Evolutionary conservation across 2,888 invertebrate genomes (phyloP).

Genomic region (Melinaea menophilus): DNA sequence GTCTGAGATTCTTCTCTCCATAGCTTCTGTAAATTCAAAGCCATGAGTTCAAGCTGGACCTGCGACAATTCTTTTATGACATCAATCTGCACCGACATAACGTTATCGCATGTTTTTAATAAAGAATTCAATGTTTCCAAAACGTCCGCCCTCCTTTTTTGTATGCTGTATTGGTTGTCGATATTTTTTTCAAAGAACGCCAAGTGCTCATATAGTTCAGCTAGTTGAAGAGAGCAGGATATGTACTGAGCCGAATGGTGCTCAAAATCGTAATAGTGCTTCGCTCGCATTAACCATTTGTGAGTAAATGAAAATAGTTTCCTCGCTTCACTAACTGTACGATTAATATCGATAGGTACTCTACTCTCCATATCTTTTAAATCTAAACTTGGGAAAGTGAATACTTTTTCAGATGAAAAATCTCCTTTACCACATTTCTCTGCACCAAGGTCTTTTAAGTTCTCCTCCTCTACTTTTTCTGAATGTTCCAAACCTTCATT

Average conservation of each 20-base stretch:
- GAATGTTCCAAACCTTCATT: conserved; percentile 40
- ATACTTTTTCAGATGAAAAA: conserved; percentile 44
- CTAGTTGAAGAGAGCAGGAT: conserved; percentile 78
- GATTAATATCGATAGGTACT: conserved; percentile 50
- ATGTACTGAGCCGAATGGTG: conserved; percentile 79
- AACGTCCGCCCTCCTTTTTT: conserved; percentile 78
- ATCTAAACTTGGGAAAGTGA: conserved; percentile 56
- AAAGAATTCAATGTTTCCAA: conserved; percentile 77
- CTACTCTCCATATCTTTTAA: conserved; percentile 58
- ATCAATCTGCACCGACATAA: conserved; percentile 75
- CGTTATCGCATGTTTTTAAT: conserved; percentile 67
- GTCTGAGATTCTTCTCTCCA: conserved; percentile 72
- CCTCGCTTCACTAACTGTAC: conserved; percentile 68
- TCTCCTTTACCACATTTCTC: conserved; percentile 63
- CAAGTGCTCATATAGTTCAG: conserved; percentile 81
- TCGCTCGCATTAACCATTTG: conserved; percentile 78
- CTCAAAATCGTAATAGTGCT: conserved; percentile 77
- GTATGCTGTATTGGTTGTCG: conserved; percentile 78
- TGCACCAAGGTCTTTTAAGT: conserved; percentile 52
- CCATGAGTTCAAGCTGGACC: conserved; percentile 80
- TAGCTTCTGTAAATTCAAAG: conserved; percentile 77
- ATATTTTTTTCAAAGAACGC: conserved; percentile 85
- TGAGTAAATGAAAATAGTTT: conserved; percentile 76
- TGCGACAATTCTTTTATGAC: conserved; percentile 79
- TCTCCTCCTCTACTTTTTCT: conserved; percentile 53